phyloP scores from a whole-genome alignment of 2,888 invertebrate genomes.

The Lymantria dispar region DNA sequence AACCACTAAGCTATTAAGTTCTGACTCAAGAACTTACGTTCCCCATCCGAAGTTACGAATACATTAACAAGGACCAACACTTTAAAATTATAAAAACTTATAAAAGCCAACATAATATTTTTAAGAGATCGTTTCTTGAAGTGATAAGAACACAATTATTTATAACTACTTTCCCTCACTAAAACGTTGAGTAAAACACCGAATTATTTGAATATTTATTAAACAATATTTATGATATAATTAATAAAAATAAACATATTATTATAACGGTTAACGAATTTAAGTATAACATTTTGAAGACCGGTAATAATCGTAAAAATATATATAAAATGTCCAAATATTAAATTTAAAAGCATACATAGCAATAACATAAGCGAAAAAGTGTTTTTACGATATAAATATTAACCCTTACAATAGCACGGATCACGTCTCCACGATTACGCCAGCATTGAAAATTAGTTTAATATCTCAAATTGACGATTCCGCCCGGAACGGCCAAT shows the following conservation, averaged over 20 bases:
- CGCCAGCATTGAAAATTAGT: constrained; percentile 79
- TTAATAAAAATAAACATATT: constrained; percentile 11
- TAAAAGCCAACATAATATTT: constrained; percentile 3
- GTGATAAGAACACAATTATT: constrained; percentile 11
- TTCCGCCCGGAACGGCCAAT: constrained; percentile 79
- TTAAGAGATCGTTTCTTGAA: constrained; percentile 1
- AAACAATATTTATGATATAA: constrained; percentile 13
- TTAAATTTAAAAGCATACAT: constrained; percentile 22
- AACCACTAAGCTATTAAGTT: no score
- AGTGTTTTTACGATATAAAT: constrained; percentile 32
- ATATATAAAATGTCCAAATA: constrained; percentile 25
- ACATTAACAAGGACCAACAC: neutral
- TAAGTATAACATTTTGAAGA: constrained; percentile 18
- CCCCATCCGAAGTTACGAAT: no score
- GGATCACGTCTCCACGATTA: constrained; percentile 71
- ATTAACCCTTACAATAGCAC: constrained; percentile 48
- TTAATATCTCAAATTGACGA: constrained; percentile 81
- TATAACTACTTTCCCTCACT: constrained; percentile 17
- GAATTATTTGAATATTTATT: constrained; percentile 11
- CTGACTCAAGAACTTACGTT: no score
- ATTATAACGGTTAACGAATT: constrained; percentile 17
- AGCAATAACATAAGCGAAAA: constrained; percentile 18
- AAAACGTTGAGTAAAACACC: constrained; percentile 13
- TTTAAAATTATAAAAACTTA: constrained; percentile 1
- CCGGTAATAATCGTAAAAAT: constrained; percentile 25